phyloP scores from a whole-genome alignment of 2,797 vertebrate genomes.

The Potorous gilbertii region DNA sequence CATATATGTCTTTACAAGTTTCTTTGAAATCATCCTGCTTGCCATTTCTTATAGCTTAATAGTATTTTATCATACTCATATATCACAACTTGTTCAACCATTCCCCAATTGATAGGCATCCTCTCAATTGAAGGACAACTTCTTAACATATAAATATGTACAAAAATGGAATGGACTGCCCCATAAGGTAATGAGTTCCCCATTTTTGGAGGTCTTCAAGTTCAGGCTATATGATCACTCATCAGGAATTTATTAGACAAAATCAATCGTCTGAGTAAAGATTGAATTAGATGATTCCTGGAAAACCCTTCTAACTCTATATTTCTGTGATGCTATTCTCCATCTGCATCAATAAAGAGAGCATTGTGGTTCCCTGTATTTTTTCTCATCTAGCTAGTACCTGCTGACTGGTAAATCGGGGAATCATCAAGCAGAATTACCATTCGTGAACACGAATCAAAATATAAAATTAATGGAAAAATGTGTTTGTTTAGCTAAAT shows the following conservation, averaged over 20 bases:
- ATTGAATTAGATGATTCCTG: neutral
- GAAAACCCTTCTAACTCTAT: neutral
- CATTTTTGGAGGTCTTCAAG: neutral
- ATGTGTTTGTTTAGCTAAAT: constrained; percentile 32
- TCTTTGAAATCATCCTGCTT: neutral
- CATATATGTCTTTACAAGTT: neutral
- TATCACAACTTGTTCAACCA: neutral
- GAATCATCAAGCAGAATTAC: constrained; percentile 36
- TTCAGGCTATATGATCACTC: neutral
- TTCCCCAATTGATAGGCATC: neutral
- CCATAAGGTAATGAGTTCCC: neutral
- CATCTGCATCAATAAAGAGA: neutral
- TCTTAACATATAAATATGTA: neutral
- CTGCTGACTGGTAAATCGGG: constrained; percentile 41
- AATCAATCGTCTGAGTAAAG: neutral
- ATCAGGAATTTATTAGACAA: neutral
- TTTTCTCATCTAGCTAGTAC: constrained; percentile 56
- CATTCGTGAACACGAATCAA: constrained; percentile 30
- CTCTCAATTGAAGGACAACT: neutral
- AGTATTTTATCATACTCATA: neutral
- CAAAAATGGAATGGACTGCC: neutral
- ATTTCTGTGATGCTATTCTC: neutral
- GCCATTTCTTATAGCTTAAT: neutral
- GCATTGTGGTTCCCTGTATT: neutral
- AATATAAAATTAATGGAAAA: constrained; percentile 37